phyloP scores from a whole-genome alignment of 2,113 vertebrate species.

The Malurus melanocephalus region DNA sequence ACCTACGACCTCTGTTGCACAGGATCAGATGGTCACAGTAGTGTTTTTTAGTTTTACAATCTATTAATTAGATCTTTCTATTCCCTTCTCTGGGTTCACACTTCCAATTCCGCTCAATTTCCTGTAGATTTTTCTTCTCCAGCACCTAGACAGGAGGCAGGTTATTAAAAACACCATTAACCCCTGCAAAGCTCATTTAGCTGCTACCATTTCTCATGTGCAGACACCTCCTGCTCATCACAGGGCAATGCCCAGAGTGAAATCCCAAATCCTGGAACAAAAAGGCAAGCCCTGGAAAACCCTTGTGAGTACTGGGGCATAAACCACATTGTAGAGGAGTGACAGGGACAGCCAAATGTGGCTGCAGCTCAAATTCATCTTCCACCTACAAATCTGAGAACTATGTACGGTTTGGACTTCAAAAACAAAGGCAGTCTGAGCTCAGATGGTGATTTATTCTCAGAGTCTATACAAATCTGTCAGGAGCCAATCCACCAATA shows the following conservation, averaged over 20 bases:
- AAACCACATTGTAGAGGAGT: neutral
- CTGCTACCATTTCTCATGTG: neutral
- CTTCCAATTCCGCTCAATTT: neutral
- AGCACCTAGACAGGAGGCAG: neutral
- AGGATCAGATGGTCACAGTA: neutral
- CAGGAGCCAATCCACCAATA: neutral
- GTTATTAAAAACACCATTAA: constrained; percentile 35
- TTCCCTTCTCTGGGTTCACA: neutral
- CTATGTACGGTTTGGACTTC: neutral
- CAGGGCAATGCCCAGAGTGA: neutral
- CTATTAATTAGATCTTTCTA: constrained; percentile 53
- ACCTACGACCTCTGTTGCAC: neutral
- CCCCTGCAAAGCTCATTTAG: constrained; percentile 7
- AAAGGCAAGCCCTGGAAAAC: neutral
- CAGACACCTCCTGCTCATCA: neutral
- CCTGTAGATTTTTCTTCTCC: constrained; percentile 4
- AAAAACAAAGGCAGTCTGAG: neutral
- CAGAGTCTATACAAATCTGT: neutral
- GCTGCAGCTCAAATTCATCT: neutral
- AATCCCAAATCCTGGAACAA: neutral
- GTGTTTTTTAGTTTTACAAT: constrained; percentile 13
- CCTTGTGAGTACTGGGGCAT: neutral
- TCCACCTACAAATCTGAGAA: neutral
- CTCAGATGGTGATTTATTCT: neutral
- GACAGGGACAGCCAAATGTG: neutral